Conservation (phyloP, 2,797 vertebrate genomes). For the Megaceryle alcyon region DNA sequence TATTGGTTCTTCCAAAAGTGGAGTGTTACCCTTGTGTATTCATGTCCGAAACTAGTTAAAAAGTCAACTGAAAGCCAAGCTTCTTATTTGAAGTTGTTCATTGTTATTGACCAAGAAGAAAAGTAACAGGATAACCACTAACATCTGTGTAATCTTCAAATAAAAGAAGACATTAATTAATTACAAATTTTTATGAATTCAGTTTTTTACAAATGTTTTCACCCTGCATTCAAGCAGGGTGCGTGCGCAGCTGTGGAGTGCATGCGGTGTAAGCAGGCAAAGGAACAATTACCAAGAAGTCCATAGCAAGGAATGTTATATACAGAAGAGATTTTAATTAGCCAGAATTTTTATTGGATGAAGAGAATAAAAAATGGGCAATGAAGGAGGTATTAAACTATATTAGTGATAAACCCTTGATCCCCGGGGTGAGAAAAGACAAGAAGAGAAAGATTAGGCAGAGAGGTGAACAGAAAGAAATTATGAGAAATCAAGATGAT, state of each 20-base stretch:
- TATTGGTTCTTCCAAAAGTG: neutral
- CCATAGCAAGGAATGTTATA: neutral
- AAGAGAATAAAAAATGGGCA: neutral
- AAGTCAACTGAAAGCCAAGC: neutral
- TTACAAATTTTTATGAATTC: neutral
- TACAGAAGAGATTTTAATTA: neutral
- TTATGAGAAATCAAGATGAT: neutral
- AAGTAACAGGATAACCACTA: neutral
- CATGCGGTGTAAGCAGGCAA: neutral
- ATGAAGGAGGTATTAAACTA: neutral
- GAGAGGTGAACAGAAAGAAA: neutral
- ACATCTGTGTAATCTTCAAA: neutral
- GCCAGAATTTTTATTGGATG: neutral
- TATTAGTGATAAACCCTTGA: neutral
- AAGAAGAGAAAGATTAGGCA: slow-evolving; percentile 3
- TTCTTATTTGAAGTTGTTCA: neutral
- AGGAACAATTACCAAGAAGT: neutral
- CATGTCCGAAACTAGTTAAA: neutral
- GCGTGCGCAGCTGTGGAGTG: accelerated
- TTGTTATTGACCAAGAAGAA: neutral
- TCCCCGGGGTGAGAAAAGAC: neutral
- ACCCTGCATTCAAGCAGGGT: accelerated
- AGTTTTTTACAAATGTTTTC: neutral
- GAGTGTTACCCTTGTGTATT: neutral
- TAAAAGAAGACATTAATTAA: neutral